Evolutionary conservation across 2,888 invertebrate genomes (phyloP).

Genomic region (Bembecia ichneumoniformis): DNA sequence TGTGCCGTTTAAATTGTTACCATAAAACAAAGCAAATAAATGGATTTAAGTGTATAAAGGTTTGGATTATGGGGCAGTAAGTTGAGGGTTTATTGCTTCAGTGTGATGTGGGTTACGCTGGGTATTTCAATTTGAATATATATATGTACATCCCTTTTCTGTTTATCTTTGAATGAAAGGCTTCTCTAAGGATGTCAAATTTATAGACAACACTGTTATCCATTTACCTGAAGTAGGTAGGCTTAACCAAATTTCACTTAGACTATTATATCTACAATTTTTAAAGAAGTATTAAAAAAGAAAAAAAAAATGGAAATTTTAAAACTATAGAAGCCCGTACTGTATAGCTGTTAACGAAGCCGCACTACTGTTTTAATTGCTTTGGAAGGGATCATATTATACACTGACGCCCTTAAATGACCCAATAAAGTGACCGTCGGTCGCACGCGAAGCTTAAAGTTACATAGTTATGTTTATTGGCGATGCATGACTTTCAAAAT

Average conservation of each 20-base stretch:
- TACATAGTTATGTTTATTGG: background rate
- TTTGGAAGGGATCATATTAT: conserved; percentile 49
- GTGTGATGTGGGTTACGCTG: conserved; percentile 21
- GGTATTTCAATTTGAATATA: conserved; percentile 22
- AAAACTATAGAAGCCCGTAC: conserved; percentile 16
- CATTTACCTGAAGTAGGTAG: too few species aligned
- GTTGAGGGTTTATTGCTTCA: conserved; percentile 25
- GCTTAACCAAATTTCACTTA: background rate
- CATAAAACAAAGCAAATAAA: conserved; percentile 16
- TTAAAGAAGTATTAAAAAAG: background rate
- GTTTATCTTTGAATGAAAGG: conserved; percentile 4
- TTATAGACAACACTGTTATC: too few species aligned
- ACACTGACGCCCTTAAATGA: conserved; percentile 52
- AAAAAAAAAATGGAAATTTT: background rate
- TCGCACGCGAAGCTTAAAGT: conserved; percentile 42
- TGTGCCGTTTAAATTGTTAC: conserved; percentile 1
- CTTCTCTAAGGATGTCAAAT: conserved; percentile 2
- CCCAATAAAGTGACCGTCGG: conserved; percentile 61
- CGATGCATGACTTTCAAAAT: too few species aligned
- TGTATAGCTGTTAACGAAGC: conserved; percentile 41
- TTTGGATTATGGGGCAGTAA: conserved; percentile 22
- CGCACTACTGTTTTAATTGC: conserved; percentile 59
- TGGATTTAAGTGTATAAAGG: conserved; percentile 19
- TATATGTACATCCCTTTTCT: conserved; percentile 4
- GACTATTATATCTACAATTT: background rate